Evolutionary conservation across 2,113 vertebrate genomes (phyloP).

Genomic region (Osmerus mordax): DNA sequence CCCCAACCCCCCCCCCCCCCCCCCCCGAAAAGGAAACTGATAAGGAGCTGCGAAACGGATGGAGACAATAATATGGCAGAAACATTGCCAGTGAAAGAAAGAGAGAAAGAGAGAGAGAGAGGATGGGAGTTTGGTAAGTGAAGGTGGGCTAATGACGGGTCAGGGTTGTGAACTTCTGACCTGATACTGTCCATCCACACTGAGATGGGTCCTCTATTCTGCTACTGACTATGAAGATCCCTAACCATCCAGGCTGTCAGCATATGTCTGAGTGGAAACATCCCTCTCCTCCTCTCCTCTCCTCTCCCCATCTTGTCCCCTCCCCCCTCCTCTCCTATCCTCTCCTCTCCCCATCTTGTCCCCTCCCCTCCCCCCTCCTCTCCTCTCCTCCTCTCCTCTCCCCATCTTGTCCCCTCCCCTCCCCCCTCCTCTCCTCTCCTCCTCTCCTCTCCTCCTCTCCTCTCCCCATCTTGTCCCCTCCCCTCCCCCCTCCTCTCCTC

Average conservation of each 20-base stretch:
- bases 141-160: background rate
- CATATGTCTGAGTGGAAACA: slow-evolving; percentile 6
- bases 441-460: no score
- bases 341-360: background rate
- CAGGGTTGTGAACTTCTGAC: background rate
- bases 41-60: background rate
- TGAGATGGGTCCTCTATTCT: background rate
- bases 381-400: no score
- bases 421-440: no score
- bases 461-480: no score
- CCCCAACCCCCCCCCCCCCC: background rate
- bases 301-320: background rate
- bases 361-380: no score
- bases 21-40: no score
- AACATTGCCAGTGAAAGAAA: background rate
- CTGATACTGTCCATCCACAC: background rate
- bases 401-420: no score
- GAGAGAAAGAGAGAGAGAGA: background rate
- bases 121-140: background rate
- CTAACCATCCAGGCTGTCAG: slow-evolving; percentile 32
- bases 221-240: slow-evolving; percentile 24
- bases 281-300: background rate
- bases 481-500: background rate
- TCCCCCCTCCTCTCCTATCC: background rate
- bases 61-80: background rate